Evolutionary conservation across 2,888 invertebrate genomes (phyloP).

Genomic region (Syritta pipiens): DNA sequence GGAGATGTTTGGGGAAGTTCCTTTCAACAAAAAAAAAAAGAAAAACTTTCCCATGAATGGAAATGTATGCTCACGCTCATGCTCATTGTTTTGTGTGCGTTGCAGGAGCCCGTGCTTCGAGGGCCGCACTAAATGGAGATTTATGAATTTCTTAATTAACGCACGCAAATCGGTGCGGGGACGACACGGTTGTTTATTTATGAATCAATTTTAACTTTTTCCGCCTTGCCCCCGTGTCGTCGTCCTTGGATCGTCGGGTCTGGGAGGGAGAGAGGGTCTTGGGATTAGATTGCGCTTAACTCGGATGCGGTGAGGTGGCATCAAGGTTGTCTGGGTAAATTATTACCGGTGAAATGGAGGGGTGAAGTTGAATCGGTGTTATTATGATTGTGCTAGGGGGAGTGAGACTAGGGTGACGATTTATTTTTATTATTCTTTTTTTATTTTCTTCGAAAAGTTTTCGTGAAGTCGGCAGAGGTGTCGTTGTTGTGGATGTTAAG

Average conservation of each 20-base stretch:
- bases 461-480: too few species aligned
- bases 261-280: background rate
- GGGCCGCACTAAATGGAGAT: slow-evolving; percentile 48
- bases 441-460: too few species aligned
- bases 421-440: too few species aligned
- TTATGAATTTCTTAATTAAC: slow-evolving; percentile 66
- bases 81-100: slow-evolving; percentile 30
- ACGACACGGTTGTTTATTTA: slow-evolving; percentile 31
- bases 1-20: background rate
- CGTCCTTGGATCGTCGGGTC: background rate
- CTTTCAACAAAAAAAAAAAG: background rate
- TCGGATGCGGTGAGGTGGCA: background rate
- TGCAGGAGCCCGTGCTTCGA: slow-evolving; percentile 33
- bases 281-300: slow-evolving; percentile 14
- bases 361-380: too few species aligned
- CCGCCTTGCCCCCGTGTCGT: too few species aligned
- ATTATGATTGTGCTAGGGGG: too few species aligned
- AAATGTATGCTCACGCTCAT: too few species aligned
- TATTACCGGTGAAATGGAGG: too few species aligned
- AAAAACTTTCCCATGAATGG: too few species aligned
- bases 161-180: slow-evolving; percentile 22
- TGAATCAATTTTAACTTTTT: slow-evolving; percentile 51
- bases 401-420: too few species aligned
- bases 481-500: too few species aligned
- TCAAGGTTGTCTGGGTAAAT: too few species aligned